Base-by-base conservation (phyloP, 1,140 invertebrate genomes). In the Lysiphlebus fabarum region DNA sequence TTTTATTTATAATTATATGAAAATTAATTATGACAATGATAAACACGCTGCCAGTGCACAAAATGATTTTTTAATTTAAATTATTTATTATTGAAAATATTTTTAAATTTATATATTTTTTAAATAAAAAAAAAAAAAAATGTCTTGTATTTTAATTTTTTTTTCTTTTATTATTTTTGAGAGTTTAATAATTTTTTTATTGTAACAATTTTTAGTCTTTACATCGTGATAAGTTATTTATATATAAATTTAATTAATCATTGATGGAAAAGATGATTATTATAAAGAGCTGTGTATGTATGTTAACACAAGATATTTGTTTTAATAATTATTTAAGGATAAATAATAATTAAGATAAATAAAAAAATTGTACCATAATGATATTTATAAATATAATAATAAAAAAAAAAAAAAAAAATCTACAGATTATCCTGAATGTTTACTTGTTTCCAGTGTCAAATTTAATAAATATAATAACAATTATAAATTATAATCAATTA, bases 351-450 rank as follows among this genome's bases (percentile, higher is more conserved):
- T 51, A 37, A 51, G 36, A 51, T 38, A 37, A 37, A 37, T 37
- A 51, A 4, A 51, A 41, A 47, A 40, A 57, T 34, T 58, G 47
- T 50, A 58, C 17, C 47, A 58, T 58, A 58, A 49, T 50, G 37
- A 36, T 51, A 51, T 50, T 58, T 58, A 47, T 58, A 58, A 49
- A 40, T 48, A 58, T 17, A 50, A 17, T 51, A 42, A 38, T 38
- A 47, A 53, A 43, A 26, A 26, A 26, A 26, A 26, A 26, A 26
- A 26, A n/a, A n/a, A n/a, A n/a, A n/a, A n/a, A n/a, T n/a, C n/a
- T n/a, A 26, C 17, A 2, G 17, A 26, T 26, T 26, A 58, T 58
- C 56, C 56, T 58, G 47, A 58, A 58, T 58, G 48, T 58, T 58
- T 58, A 58, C 47, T 51, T 51, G 36, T 51, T 51, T 38, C 38